Percentiles rank a stretch among this genome's conserved stretches.
These are phyloP conservation scores for Picus viridis DNA, from an alignment of 2,797 vertebrate species.

Conservation along the genomic window DNA sequence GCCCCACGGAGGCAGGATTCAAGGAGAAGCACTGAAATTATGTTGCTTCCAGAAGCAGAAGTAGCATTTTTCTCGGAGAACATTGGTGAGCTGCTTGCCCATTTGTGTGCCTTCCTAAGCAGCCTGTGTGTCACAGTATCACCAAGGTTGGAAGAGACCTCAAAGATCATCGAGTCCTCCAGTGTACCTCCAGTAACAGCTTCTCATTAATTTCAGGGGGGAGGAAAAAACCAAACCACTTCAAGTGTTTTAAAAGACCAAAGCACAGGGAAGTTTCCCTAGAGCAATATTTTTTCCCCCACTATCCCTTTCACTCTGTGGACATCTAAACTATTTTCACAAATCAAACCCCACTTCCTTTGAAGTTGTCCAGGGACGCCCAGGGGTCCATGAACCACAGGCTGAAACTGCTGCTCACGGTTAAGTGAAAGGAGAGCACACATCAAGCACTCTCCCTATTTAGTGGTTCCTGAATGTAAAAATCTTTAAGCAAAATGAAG, in stretches of 20 bases:
- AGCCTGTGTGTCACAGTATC: not conserved
- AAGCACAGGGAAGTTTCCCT: not conserved
- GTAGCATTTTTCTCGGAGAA: not conserved
- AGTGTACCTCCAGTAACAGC: not conserved
- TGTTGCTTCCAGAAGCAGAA: not conserved
- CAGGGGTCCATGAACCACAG: not conserved
- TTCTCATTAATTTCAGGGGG: not conserved
- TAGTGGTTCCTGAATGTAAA: not conserved
- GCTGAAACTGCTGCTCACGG: not conserved
- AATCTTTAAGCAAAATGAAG: conserved; percentile 11
- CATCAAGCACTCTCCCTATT: not conserved
- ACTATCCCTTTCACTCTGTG: not conserved
- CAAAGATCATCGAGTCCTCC: too few species aligned
- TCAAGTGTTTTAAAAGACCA: not conserved
- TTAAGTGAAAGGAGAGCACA: not conserved
- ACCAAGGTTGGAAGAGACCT: too few species aligned
- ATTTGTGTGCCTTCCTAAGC: not conserved
- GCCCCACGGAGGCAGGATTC: not conserved
- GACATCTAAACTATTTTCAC: not conserved
- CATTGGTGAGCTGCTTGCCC: not conserved
- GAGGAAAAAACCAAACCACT: not conserved
- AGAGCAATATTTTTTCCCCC: not conserved
- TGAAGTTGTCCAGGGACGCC: not conserved
- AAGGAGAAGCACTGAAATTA: not conserved
- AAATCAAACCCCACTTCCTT: not conserved